Base-by-base conservation (phyloP, 1,140 invertebrate genomes). In the Hypothenemus hampei region DNA sequence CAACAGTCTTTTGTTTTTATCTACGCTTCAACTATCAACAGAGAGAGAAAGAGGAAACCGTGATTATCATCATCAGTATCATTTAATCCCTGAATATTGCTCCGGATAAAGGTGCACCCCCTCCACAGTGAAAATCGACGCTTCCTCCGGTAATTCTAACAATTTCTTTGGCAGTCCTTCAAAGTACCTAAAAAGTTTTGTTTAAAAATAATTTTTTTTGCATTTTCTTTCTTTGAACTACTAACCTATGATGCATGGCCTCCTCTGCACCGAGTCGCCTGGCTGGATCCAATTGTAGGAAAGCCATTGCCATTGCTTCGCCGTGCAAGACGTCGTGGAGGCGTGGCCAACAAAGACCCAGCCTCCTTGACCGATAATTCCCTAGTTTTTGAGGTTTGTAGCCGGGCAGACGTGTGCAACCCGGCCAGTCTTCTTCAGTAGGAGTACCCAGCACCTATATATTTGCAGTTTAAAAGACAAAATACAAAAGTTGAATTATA, bases 111-210 rank as follows among this genome's bases (percentile, higher is more conserved):
- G 72, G 69, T 81, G 79, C 47, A 92, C 80, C 62, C 90, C 91
- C 75, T 93, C 88, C 69, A 95, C 89, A 65, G 84, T 90, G 77
- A 92, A 93, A 78, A 95, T 92, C 65, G 91, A 93, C 65, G 88
- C 81, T 76, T 91, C 92, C 70, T 91, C 87, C 63, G 91, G 90
- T 73, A 97, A 81, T 71, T 93, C 88, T 70, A 87, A 85, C 53
- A 97, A 80, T 77, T 91, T 86, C 70, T 80, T 82, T 67, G 94
- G 93, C 73, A 97, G 81, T 64, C 86, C 83, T 55, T 80, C 76
- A 77, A 97, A 98, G 75, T 96, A 98, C 61, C 54, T 55, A 29
- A 5, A 44, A 43, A n/a, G n/a, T n/a, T n/a, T n/a, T n/a, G n/a
- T n/a, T n/a, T n/a, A n/a, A n/a, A n/a, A n/a, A n/a, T n/a, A n/a